These are phyloP conservation scores for Rhopalosiphum padi DNA, from an alignment of 1,140 invertebrate species.

Conservation along the genomic window DNA sequence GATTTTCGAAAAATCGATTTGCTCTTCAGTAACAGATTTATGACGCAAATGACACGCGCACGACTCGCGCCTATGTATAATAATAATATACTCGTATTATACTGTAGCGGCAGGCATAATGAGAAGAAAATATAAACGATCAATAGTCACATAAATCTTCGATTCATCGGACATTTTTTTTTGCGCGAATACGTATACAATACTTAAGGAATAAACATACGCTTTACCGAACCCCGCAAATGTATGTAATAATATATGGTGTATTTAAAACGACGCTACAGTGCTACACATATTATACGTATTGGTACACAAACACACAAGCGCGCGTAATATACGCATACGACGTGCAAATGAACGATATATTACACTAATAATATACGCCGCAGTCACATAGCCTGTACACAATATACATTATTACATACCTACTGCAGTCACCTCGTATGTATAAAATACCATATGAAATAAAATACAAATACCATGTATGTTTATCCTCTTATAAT, in stretches of 20 bases:
- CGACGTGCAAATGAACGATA: neutral
- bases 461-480: neutral
- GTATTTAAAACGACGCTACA: neutral
- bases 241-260: neutral
- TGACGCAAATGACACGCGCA: neutral
- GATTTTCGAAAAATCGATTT: neutral
- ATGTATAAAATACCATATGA: neutral
- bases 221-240: neutral
- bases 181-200: neutral
- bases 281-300: neutral
- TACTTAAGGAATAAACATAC: neutral
- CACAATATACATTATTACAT: neutral
- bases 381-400: neutral
- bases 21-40: neutral
- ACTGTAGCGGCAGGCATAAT: neutral
- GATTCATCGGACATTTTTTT: neutral
- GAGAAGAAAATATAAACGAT: neutral
- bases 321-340: neutral
- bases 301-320: neutral
- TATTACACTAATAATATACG: neutral
- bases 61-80: neutral
- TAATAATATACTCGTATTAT: neutral
- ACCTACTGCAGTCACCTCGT: neutral
- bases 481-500: neutral
- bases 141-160: neutral